Evolutionary conservation across 2,113 vertebrate genomes (phyloP).

Genomic region (Bubo bubo): DNA sequence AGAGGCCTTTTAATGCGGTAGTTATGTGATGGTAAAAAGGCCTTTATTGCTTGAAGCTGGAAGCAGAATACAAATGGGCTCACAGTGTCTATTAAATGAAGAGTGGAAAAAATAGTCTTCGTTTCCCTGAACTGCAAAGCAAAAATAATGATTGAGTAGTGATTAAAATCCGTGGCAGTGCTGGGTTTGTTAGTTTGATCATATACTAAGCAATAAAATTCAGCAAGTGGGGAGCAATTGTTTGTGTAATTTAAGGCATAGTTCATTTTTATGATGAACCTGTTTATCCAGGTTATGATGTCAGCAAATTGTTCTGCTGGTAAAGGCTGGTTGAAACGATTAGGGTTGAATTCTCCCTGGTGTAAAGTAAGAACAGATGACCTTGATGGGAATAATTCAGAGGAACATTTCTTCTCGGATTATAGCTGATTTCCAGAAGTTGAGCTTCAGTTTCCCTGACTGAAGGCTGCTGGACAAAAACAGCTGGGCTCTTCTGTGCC

Average conservation of each 20-base stretch:
- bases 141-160: constrained; percentile 29
- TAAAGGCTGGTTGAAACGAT: background rate
- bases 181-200: background rate
- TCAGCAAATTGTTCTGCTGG: background rate
- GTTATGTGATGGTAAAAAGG: constrained; percentile 66
- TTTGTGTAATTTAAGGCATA: background rate
- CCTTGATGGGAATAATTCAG: background rate
- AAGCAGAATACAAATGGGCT: constrained; percentile 60
- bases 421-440: background rate
- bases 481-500: background rate
- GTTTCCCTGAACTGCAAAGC: background rate
- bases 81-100: constrained; percentile 40
- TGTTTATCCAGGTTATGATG: background rate
- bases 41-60: constrained; percentile 62
- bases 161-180: background rate
- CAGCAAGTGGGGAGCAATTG: background rate
- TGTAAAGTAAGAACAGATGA: background rate
- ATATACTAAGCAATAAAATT: background rate
- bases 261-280: background rate
- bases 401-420: background rate
- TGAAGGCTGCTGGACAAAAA: background rate
- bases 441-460: background rate
- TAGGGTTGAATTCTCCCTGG: background rate
- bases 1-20: constrained; percentile 67
- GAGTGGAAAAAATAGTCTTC: constrained; percentile 24